Percentiles rank a stretch among this genome's conserved stretches.
Conservation (phyloP, 2,888 invertebrate species). For the Rugalucina vietnamica region DNA sequence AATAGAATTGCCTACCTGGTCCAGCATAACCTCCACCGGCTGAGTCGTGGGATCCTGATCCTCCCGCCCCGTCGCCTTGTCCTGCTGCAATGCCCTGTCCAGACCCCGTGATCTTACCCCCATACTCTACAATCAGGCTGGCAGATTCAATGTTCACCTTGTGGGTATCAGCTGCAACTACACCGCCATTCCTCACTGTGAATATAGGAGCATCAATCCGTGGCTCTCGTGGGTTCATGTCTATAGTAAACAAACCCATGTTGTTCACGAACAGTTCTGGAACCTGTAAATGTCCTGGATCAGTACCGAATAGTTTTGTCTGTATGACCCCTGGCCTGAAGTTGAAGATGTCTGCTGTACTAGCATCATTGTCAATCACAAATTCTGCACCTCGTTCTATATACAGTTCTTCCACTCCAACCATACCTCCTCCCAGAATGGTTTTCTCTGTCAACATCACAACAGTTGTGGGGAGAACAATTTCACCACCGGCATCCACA, state of each 20-base stretch:
- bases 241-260: constrained; percentile 61
- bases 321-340: constrained; percentile 52
- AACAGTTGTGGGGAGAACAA: constrained; percentile 70
- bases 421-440: constrained; percentile 68
- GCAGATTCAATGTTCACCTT: constrained; percentile 48
- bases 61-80: constrained; percentile 66
- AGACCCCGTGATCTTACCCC: constrained; percentile 63
- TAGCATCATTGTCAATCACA: constrained; percentile 58
- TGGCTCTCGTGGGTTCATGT: constrained; percentile 57
- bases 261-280: constrained; percentile 65
- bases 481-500: constrained; percentile 71
- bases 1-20: constrained; percentile 62
- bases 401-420: constrained; percentile 70
- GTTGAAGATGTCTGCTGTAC: constrained; percentile 49
- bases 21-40: constrained; percentile 71
- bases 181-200: constrained; percentile 68
- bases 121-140: constrained; percentile 62
- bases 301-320: constrained; percentile 5
- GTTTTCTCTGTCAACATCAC: constrained; percentile 67
- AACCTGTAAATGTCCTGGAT: constrained; percentile 60
- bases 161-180: constrained; percentile 42
- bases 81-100: constrained; percentile 61
- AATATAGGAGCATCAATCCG: constrained; percentile 49
- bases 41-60: constrained; percentile 39
- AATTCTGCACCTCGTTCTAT: constrained; percentile 71